Base-by-base conservation (phyloP, 2,888 invertebrate species). In the Drosophila greeni region DNA sequence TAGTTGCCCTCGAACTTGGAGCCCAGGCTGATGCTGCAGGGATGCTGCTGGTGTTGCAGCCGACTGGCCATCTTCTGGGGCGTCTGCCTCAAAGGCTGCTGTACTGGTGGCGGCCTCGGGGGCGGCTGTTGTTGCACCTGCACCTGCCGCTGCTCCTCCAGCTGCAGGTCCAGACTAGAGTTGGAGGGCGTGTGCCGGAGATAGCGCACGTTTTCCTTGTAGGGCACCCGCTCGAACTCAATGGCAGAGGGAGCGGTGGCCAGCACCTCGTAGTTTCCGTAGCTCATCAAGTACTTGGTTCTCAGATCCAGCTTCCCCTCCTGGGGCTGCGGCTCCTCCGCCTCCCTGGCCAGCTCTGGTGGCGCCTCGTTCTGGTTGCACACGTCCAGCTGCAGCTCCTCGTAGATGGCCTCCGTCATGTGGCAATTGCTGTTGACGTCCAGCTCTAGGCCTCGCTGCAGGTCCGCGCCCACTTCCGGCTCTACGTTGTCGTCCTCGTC, bases 111-210 rank as follows among this genome's bases (percentile, higher is more conserved):
- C 9, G 5, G 57, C 37, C 57, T 56, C 1, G 9, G 61, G 53
- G 29, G 49, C 16, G 59, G 65, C 33, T 31, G 47, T 8, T 23
- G 47, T 8, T 11, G 16, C n/a, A 14, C 14, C 24, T 55, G 24
- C 55, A 20, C 14, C 2, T 31, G 37, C 2, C 31, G 34, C n/a
- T 49, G 66, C 14, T 43, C 76, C 11, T 77, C 75, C 31, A 64
- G 29, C 5, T 69, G 69, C 34, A 81, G 60, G 39, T 86, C 85
- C 40, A 85, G 65, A 52, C 87, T 87, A 52, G 87, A 85, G 56
- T 79, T 87, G 57, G 88, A 86, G 54, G 88, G 89, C 33, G 89
- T 87, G 48, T 87, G 88, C 11, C 87, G 78, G 5, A 88, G 72
- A 62, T 88, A 89, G 45, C 88, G 86, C 36, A 88, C 86, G 48